Conservation (phyloP, 2,113 vertebrate genomes). For the Nyctereutes procyonoides region DNA sequence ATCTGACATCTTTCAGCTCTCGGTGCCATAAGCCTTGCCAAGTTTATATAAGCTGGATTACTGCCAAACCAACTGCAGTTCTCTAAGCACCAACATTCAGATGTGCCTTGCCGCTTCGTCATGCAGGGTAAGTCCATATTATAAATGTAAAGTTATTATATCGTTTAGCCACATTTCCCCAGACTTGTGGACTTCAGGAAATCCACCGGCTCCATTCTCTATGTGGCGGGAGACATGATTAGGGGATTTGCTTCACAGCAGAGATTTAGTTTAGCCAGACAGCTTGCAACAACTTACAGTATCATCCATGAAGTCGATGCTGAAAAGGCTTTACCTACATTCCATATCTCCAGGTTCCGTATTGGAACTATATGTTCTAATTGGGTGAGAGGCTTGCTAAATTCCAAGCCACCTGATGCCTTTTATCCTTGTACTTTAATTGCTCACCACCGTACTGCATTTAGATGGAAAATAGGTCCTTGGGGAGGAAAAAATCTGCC, state of each 20-base stretch:
- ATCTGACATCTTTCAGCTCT: conserved; percentile 48
- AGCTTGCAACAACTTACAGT: not conserved
- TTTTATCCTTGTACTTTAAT: conserved; percentile 50
- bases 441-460: not conserved
- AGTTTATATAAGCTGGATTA: conserved; percentile 53
- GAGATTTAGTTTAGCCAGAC: conserved; percentile 42
- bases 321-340: not conserved
- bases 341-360: not conserved
- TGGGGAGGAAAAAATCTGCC: not conserved
- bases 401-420: conserved; percentile 25
- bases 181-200: conserved; percentile 48
- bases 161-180: not conserved
- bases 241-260: not conserved
- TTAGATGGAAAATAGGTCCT: conserved; percentile 34
- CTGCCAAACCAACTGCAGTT: conserved; percentile 61
- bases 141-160: conserved; percentile 54
- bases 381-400: conserved; percentile 9
- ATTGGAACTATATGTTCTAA: conserved; percentile 46
- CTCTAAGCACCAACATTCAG: conserved; percentile 35
- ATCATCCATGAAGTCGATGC: conserved; percentile 14
- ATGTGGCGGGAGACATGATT: not conserved
- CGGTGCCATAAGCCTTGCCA: conserved; percentile 3
- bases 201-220: not conserved
- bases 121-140: conserved; percentile 50
- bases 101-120: not conserved